phyloP scores from a whole-genome alignment of 2,888 invertebrate genomes.

The Nomada fucata region DNA sequence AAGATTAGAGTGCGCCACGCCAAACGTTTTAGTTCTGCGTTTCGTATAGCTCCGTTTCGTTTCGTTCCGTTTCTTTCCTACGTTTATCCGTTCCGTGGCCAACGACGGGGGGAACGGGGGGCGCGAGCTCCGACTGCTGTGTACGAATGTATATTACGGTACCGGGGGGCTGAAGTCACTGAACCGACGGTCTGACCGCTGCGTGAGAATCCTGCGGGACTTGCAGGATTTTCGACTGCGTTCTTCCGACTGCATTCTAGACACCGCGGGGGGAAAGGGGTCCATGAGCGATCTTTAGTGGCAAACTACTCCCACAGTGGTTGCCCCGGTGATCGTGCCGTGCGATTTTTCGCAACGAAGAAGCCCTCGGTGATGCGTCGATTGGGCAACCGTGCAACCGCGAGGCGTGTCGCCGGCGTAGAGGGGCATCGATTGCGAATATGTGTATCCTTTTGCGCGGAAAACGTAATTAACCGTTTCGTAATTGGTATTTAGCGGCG shows the following conservation, averaged over 20 bases:
- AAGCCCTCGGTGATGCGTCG: background rate
- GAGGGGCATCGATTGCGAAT: constrained; percentile 51
- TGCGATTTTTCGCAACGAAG: background rate
- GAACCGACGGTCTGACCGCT: constrained; percentile 30
- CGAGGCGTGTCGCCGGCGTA: constrained; percentile 31
- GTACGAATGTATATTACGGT: constrained; percentile 64
- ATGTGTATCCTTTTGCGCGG: constrained; percentile 62
- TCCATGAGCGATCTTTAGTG: too few species aligned
- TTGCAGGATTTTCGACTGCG: constrained; percentile 22
- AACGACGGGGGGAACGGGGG: background rate
- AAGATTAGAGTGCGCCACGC: constrained; percentile 76
- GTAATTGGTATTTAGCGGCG: constrained; percentile 68
- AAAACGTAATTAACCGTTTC: constrained; percentile 69
- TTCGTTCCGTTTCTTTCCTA: constrained; percentile 23
- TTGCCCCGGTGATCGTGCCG: too few species aligned
- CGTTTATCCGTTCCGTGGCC: constrained; percentile 38
- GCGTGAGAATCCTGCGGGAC: constrained; percentile 56
- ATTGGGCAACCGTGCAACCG: constrained; percentile 16
- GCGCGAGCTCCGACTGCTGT: constrained; percentile 16
- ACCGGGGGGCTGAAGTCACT: constrained; percentile 39
- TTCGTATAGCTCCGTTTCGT: constrained; percentile 46
- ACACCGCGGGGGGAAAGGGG: background rate
- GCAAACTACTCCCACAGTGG: too few species aligned
- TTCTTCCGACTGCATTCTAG: background rate
- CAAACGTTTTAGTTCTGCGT: constrained; percentile 50